Base-by-base conservation (phyloP, 2,797 vertebrate genomes). In the Micropoecilia bifurca region DNA sequence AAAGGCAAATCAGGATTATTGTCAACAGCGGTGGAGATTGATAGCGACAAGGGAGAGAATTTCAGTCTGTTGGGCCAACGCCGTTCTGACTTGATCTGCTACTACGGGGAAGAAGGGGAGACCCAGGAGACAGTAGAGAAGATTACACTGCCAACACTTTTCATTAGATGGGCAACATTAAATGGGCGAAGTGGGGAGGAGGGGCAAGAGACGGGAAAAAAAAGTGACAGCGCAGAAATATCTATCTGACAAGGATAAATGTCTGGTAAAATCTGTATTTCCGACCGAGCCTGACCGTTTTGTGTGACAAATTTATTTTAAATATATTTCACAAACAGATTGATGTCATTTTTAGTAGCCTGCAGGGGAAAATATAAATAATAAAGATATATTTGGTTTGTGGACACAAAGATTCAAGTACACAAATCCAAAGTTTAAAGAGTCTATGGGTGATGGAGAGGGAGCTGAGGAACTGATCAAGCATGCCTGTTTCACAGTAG, bases 1-100 rank as follows among this genome's bases (percentile, higher is more conserved):
- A 89, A 89, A 91, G 91, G 89, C 90, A 91, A 93, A 94, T 94
- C 92, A 91, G 91, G 90, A 93, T 93, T 93, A 93, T 91, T 94
- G 94, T 95, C 92, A 94, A 91, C 91, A 86, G 83, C 69, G 6
- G 85, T 75, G 50, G 88, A 92, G 94, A 95, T 91, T 91, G 93
- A 95, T 95, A 90, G 91, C 55, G 89, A 93, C 92, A 93, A 85
- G 92, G 90, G 90, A 94, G 91, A 88, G 90, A 88, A 91, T 94
- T 93, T 92, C 93, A 94, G 91, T 93, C 91, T 91, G 91, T 91
- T 89, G 89, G 91, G 75, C 90, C 86, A 79, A 77, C 79, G 81
- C 77, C 80, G 89, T 80, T 91, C 87, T 89, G 87, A 91, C 89
- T 90, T 93, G 93, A 94, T 92, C 92, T 86, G 90, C 88, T 90